Conservation (phyloP, 1,140 invertebrate species). For the Adoxophyes honmai region DNA sequence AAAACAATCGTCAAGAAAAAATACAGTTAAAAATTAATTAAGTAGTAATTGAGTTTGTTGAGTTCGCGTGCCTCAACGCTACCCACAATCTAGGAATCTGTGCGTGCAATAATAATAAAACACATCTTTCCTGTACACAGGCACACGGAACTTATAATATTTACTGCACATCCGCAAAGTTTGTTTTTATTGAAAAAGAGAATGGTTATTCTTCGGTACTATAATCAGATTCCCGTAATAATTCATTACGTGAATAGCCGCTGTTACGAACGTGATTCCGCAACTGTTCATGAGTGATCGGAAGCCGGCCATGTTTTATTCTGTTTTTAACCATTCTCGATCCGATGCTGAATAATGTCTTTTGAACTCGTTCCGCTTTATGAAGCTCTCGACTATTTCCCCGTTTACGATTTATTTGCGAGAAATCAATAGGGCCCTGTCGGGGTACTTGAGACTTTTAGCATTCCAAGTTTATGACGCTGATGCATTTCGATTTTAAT, state of each 20-base stretch:
- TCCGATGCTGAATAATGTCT: conserved; percentile 55
- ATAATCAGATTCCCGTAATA: neutral
- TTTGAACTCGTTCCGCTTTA: conserved; percentile 37
- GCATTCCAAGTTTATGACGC: neutral
- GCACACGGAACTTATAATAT: no score
- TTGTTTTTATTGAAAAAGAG: no score
- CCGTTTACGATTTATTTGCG: conserved; percentile 50
- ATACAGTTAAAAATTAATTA: no score
- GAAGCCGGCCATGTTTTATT: conserved; percentile 15
- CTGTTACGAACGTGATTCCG: conserved; percentile 2
- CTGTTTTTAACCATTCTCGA: conserved; percentile 38
- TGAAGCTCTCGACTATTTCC: conserved; percentile 38
- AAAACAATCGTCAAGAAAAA: no score
- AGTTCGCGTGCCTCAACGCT: no score
- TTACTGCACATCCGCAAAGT: no score
- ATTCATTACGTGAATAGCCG: neutral
- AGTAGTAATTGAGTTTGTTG: no score
- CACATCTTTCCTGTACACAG: no score
- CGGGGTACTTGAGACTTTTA: no score
- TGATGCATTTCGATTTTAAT: neutral
- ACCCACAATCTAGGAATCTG: no score
- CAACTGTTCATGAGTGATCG: neutral
- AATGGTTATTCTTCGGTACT: no score
- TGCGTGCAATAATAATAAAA: no score
- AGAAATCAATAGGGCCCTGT: conserved; percentile 18